Percentiles rank a stretch among this genome's conserved stretches.
phyloP scores from a whole-genome alignment of 2,888 invertebrate species.

The Protonemura montana region DNA sequence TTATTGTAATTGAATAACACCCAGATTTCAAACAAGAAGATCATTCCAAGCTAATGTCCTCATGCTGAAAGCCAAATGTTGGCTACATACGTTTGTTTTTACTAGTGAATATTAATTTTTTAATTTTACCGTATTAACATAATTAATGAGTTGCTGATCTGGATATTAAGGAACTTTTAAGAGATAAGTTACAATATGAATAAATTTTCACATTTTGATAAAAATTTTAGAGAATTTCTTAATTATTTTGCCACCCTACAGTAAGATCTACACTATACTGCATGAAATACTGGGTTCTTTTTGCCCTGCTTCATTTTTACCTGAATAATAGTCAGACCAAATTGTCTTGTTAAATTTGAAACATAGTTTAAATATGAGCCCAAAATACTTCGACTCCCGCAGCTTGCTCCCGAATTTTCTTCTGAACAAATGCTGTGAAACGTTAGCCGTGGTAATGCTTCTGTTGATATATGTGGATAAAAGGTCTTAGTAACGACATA shows the following conservation, averaged over 20 bases:
- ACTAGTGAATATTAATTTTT: no score
- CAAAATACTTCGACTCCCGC: slow-evolving; percentile 43
- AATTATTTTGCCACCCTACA: slow-evolving; percentile 49
- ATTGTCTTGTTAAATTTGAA: slow-evolving; percentile 60
- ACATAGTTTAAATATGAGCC: slow-evolving; percentile 53
- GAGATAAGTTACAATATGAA: background rate
- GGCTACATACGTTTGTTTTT: no score
- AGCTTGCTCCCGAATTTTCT: slow-evolving; percentile 24
- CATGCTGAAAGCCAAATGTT: no score
- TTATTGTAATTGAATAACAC: no score
- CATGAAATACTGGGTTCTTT: background rate
- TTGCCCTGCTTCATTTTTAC: slow-evolving; percentile 55
- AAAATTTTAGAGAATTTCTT: background rate
- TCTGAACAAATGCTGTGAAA: slow-evolving; percentile 59
- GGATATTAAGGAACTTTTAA: no score
- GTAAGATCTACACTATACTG: slow-evolving; percentile 55
- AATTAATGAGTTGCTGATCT: no score
- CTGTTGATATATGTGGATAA: slow-evolving; percentile 80
- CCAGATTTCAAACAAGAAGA: no score
- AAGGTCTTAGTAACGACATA: slow-evolving; percentile 59
- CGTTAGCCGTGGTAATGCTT: slow-evolving; percentile 69
- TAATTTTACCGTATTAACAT: no score
- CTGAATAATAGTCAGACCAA: slow-evolving; percentile 62
- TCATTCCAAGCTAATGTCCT: no score
- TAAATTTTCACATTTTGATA: background rate